Evolutionary conservation across 2,113 vertebrate genomes (phyloP).

Genomic region (Tupaia tana): DNA sequence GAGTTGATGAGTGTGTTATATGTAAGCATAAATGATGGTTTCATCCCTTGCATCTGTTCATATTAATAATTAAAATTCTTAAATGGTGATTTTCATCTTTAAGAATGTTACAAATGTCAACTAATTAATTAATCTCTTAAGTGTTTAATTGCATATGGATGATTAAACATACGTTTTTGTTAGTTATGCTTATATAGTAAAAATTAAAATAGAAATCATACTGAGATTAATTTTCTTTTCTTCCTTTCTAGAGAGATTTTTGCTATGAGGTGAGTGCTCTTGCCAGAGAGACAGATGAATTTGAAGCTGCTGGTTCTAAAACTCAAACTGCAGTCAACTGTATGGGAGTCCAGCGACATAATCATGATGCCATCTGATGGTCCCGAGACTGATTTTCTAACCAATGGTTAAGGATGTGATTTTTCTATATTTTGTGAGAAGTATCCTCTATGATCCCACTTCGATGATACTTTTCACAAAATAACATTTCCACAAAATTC

Average conservation of each 20-base stretch:
- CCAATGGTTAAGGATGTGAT: background rate
- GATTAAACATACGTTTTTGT: slow-evolving; percentile 60
- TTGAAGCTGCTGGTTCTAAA: no score
- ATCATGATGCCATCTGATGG: no score
- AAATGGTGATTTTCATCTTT: slow-evolving; percentile 67
- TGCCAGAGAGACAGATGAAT: no score
- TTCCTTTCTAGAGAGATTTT: no score
- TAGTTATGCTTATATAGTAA: slow-evolving; percentile 22
- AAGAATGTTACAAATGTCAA: slow-evolving; percentile 61
- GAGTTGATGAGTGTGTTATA: slow-evolving; percentile 21
- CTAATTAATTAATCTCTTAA: slow-evolving; percentile 75
- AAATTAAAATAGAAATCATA: slow-evolving; percentile 25
- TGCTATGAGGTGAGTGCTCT: no score
- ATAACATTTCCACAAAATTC: background rate
- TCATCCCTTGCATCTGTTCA: slow-evolving; percentile 65
- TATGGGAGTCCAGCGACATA: no score
- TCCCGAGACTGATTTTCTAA: slow-evolving; percentile 19
- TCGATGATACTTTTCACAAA: background rate
- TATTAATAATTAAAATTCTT: slow-evolving; percentile 72
- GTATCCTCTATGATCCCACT: background rate
- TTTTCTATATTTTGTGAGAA: background rate
- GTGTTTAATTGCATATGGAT: slow-evolving; percentile 62
- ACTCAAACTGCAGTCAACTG: no score
- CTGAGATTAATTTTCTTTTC: slow-evolving; percentile 10
- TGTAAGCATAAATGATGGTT: slow-evolving; percentile 52